Base-by-base conservation (phyloP, 2,888 invertebrate species). In the Lagria hirta region DNA sequence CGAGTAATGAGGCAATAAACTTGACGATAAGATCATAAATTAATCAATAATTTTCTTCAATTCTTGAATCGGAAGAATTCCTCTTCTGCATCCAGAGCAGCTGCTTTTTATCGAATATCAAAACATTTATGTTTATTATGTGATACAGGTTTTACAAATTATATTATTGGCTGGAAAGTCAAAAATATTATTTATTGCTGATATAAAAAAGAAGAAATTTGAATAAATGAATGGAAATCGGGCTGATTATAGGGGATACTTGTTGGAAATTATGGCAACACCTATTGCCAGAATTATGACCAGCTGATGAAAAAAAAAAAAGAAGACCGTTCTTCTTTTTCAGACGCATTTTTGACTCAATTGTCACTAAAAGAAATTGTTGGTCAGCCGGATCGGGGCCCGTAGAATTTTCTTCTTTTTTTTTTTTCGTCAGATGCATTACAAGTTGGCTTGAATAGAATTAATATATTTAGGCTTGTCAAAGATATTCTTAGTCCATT, bases 391-490 rank as follows among this genome's bases (percentile, higher is more conserved):
- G n/a, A n/a, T n/a, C n/a, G n/a, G n/a, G n/a, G n/a, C n/a, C n/a
- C n/a, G n/a, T n/a, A n/a, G n/a, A n/a, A 46, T 37, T 49, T 49
- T 35, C 28, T 34, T 42, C 52, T 52, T 48, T 51, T 51, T 43
- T 50, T 46, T 21, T 22, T 38, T 29, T 53, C 50, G 47, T 55
- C 53, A 52, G 44, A 49, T 29, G 34, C 29, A 34, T 47, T 45
- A 47, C 38, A 48, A n/a, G n/a, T 49, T 51, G 52, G 50, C 48
- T 47, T 54, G 52, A 47, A 49, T 52, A 36, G 48, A 49, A 54
- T 45, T 49, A 55, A 55, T 54, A 50, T 54, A 55, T 56, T 54
- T 51, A 49, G 51, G 46, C 46, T 52, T 52, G 54, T 55, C 55
- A 51, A 51, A 53, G 52, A 50, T 48, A 50, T 34, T 48, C 38